Evolutionary conservation across 2,113 vertebrate genomes (phyloP), one percentile per base, ranked within the genome.

Genomic region (Raja brachyura): DNA sequence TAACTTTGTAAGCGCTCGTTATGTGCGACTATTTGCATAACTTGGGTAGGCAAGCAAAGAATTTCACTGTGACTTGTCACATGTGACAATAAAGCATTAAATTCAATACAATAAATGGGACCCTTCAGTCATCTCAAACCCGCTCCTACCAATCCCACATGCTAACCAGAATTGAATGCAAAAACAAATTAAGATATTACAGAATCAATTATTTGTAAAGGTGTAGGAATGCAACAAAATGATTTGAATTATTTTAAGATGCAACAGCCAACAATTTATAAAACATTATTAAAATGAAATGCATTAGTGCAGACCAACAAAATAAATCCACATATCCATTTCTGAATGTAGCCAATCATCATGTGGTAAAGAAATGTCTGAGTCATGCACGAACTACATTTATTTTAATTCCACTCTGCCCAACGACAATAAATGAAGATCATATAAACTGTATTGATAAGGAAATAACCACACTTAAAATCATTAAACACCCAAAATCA

Each of bases 251-350:
- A 31, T 59, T 63, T n/a, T 63, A 6, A 61, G n/a, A 0, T 86
- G 61, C 83, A 63, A 31, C 22, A 83, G 56, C 1, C 59, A n/a
- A 61, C 0, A 86, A 31, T 63, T 63, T 63, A 63, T 86, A 28
- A 86, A 86, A 14, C 59, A 63, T 86, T 88, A 66, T 14, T 31
- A 88, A 56, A 88, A 88, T 83, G 56, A 77, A 77, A 77, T 33
- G 75, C 75, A 77, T 33, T 11, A 63, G 31, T 14, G 0, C 28
- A 63, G 59, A 9, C 14, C 20, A 63, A n/a, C 0, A 88, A n/a
- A 31, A 88, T 5, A 31, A 1, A 59, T 59, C 22, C 48, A 59
- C 13, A 11, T n/a, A 88, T 54, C 78, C 39, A 81, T 81, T 54
- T 81, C 78, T 81, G 20, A 81, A 79, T 33, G 6, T 48, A 79